Base-by-base conservation (phyloP, 2,888 invertebrate species). In the Molorchus minor region DNA sequence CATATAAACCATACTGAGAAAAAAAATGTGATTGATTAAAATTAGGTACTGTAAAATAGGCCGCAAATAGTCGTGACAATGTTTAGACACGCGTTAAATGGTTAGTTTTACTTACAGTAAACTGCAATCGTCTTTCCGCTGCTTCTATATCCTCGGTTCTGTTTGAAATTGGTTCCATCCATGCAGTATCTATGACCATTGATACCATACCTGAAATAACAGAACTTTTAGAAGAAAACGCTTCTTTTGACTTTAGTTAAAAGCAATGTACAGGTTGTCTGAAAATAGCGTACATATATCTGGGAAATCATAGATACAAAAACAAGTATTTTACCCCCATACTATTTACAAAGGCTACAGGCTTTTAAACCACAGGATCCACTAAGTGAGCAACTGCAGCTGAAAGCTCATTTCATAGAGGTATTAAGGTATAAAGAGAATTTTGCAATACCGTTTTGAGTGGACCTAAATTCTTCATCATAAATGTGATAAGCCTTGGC, bases 401-500 rank as follows among this genome's bases (percentile, higher is more conserved):
- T 87, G 53, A 87, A 62, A 0, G 87, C 84, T n/a, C n/a, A n/a
- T n/a, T n/a, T n/a, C n/a, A n/a, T 63, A 89, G 64, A 10, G 67
- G 56, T 55, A 61, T 47, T n/a, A 38, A 47, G 29, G 58, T 58
- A 58, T 43, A 20, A 58, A 13, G 4, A 12, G 29, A 40, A 21
- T 7, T 12, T 33, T 45, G 79, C 87, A 87, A 56, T 71, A 1
- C 81, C 69, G 57, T 84, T 81, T 72, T 58, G 54, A 12, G 49
- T n/a, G 5, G 58, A 81, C n/a, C 33, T 33, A 77, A 86, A 90
- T 8, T 83, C 82, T 1, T 83, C 79, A 45, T 88, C 82, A 73
- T 89, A 90, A 36, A 88, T 74, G 57, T 85, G 84, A 76, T 87
- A 91, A 0, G 84, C 84, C 67, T 83, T 85, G 1, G 87, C 88